Conservation (phyloP, 2,888 invertebrate species). For the Adineta ricciae region DNA sequence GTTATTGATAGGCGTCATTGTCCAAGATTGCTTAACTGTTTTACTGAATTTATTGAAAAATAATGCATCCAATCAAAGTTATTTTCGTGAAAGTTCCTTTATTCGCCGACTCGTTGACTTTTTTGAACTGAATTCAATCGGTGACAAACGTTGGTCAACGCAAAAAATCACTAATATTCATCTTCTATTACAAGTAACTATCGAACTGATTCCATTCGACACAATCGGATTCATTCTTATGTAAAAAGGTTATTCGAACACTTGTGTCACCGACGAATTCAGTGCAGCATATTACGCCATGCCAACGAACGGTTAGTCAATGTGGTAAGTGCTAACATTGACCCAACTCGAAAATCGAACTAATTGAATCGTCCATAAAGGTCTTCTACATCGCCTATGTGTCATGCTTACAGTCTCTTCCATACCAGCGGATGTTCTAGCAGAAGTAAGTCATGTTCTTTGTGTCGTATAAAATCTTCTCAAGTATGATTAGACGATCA, state of each 20-base stretch:
- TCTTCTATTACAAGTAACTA: slow-evolving; percentile 69
- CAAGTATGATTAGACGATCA: slow-evolving; percentile 61
- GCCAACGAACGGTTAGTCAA: slow-evolving; percentile 77
- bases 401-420: slow-evolving; percentile 86
- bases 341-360: no score
- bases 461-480: not conserved
- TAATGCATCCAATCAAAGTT: slow-evolving; percentile 92
- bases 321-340: slow-evolving; percentile 58
- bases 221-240: slow-evolving; percentile 33
- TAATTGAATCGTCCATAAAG: no score
- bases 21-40: slow-evolving; percentile 86
- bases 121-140: slow-evolving; percentile 57
- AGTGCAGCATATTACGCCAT: slow-evolving; percentile 63
- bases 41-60: slow-evolving; percentile 84
- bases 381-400: slow-evolving; percentile 70
- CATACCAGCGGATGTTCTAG: slow-evolving; percentile 86
- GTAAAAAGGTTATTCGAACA: slow-evolving; percentile 61
- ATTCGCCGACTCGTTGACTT: slow-evolving; percentile 78
- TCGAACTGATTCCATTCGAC: no score
- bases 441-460: slow-evolving; percentile 56
- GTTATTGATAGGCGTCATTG: slow-evolving; percentile 63
- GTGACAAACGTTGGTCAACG: slow-evolving; percentile 65
- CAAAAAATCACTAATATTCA: slow-evolving; percentile 86
- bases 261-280: slow-evolving; percentile 87
- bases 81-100: slow-evolving; percentile 93